phyloP scores from a whole-genome alignment of 2,113 vertebrate species.

The chimpanzee (Pan troglodytes) region NHGRI_mPanTro3-v2.1_pri NC_072402.2:167205001-167205500 shows the following conservation, averaged over 20 bases:
- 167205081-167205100: not conserved
- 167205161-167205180: not conserved
- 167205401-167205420: not conserved
- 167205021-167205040: not conserved
- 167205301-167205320: not conserved
- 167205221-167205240: not conserved
- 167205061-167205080: not conserved
- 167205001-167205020: not conserved
- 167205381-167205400: not conserved
- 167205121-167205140: not conserved
- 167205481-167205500: not conserved
- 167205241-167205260: not conserved
- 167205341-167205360: not conserved
- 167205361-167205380: not conserved
- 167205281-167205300: not conserved
- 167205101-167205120: not conserved
- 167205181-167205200: not conserved
- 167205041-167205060: not conserved
- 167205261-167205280: not conserved
- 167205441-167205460: not conserved
- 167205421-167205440: not conserved
- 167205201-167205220: not conserved
- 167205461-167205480: not conserved
- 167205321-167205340: not conserved
- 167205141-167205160: not conserved